A percentile compares a stretch with the other conserved stretches of the same genome.
phyloP scores from a whole-genome alignment of 2,113 vertebrate species.

The Nothobranchius furzeri region DNA sequence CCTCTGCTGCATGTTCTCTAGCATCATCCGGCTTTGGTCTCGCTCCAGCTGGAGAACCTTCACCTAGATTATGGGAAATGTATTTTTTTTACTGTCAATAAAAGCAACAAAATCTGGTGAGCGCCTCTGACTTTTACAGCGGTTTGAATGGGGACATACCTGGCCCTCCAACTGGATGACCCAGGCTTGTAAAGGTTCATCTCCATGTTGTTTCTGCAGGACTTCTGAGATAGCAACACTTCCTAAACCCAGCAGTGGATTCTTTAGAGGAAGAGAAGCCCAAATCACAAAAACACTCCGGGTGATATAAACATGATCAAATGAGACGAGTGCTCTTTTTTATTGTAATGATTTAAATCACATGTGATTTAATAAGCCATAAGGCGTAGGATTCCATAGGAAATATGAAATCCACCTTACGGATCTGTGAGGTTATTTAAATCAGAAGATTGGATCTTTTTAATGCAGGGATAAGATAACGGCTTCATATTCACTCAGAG shows the following conservation, averaged over 20 bases:
- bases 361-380: too few species aligned
- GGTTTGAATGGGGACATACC: slow-evolving; percentile 62
- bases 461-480: too few species aligned
- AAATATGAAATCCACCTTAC: too few species aligned
- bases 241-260: slow-evolving; percentile 61
- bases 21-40: slow-evolving; percentile 78
- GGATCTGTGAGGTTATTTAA: too few species aligned
- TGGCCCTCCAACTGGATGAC: slow-evolving; percentile 83
- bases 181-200: slow-evolving; percentile 71
- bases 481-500: too few species aligned
- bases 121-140: too few species aligned
- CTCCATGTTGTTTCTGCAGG: slow-evolving; percentile 48
- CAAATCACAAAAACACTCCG: slow-evolving; percentile 14
- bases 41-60: slow-evolving; percentile 83
- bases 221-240: slow-evolving; percentile 46
- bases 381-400: too few species aligned
- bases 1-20: slow-evolving; percentile 81
- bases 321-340: too few species aligned
- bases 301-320: not conserved
- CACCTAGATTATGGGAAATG: slow-evolving; percentile 71
- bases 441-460: too few species aligned
- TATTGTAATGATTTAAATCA: too few species aligned
- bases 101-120: not conserved
- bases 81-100: not conserved
- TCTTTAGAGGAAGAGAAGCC: slow-evolving; percentile 48